Evolutionary conservation across 2,113 vertebrate genomes (phyloP).

Genomic region (Taurulus bubalis): DNA sequence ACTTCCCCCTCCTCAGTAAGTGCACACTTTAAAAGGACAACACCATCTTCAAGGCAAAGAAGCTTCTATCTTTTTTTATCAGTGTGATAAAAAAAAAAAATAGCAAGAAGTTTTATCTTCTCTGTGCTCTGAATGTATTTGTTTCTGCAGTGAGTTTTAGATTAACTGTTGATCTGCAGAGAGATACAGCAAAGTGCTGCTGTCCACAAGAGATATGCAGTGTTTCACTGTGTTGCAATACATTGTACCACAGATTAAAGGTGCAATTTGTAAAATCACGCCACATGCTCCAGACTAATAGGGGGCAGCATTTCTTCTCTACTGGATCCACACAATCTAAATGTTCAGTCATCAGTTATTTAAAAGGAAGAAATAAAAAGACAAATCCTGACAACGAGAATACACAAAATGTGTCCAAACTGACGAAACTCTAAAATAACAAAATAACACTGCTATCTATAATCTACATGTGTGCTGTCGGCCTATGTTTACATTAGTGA

Average conservation of each 20-base stretch:
- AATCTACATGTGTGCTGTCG: not conserved
- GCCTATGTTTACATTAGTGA: not conserved
- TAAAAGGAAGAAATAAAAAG: not conserved
- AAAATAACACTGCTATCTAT: not conserved
- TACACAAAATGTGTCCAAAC: not conserved
- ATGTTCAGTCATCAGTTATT: not conserved
- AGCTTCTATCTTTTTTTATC: not conserved
- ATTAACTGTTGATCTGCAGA: not conserved
- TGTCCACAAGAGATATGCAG: not conserved
- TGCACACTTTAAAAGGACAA: constrained; percentile 9
- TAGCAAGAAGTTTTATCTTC: not conserved
- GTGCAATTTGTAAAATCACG: not conserved
- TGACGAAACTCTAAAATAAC: not conserved
- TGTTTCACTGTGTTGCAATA: not conserved
- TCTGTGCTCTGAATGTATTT: constrained; percentile 5
- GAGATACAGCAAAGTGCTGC: not conserved
- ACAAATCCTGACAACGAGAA: not conserved
- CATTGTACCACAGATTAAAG: not conserved
- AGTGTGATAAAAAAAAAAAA: not conserved
- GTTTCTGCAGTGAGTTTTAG: constrained; percentile 4
- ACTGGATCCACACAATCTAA: not conserved
- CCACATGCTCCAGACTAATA: not conserved
- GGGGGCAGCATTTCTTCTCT: not conserved
- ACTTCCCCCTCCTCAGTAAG: not conserved
- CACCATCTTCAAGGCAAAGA: not conserved